Percentiles rank a stretch among this genome's conserved stretches.
Evolutionary conservation across 2,113 vertebrate species (phyloP).

Genomic region (Tyto alba): DNA sequence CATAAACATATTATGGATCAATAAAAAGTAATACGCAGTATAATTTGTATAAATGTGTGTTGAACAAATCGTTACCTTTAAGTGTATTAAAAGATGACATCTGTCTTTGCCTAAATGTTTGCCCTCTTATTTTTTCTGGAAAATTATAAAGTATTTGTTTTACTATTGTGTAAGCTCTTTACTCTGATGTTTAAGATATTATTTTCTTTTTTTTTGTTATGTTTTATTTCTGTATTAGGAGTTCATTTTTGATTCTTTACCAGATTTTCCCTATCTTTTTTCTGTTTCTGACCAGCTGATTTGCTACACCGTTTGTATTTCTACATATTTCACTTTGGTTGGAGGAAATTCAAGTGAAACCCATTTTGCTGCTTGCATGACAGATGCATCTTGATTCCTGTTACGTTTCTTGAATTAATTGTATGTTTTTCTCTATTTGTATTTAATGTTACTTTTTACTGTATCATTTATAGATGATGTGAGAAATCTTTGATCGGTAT

Average conservation of each 20-base stretch:
- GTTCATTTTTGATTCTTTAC: background rate
- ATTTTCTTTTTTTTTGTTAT: background rate
- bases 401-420: background rate
- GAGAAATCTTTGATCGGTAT: background rate
- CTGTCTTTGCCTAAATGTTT: background rate
- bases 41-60: background rate
- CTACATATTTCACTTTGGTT: background rate
- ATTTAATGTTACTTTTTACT: background rate
- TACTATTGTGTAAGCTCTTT: background rate
- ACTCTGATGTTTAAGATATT: background rate
- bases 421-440: background rate
- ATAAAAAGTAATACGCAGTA: background rate
- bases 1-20: background rate
- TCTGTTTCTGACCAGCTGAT: background rate
- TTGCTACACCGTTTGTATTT: background rate
- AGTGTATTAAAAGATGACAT: background rate
- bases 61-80: background rate
- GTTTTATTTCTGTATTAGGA: background rate
- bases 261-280: background rate
- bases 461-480: background rate
- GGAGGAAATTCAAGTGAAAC: background rate
- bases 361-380: background rate
- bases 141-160: background rate
- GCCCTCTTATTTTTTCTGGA: background rate
- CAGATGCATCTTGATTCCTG: background rate